Evolutionary conservation across 2,888 invertebrate genomes (phyloP).

Genomic region (Amblyjoppa fuscipennis): DNA sequence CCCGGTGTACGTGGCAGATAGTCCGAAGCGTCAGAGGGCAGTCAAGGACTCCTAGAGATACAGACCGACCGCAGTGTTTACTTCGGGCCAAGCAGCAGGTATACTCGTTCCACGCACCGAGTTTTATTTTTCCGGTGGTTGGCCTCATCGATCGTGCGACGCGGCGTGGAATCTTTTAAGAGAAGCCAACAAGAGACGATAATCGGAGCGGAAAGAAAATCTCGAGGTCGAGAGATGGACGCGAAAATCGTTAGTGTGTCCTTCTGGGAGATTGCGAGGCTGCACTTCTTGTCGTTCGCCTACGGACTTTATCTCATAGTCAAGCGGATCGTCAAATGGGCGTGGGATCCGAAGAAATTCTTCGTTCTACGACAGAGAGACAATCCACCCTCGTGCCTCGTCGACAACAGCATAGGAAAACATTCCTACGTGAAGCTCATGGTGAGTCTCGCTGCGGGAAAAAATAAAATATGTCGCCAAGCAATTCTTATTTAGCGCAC

Average conservation of each 20-base stretch:
- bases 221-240: constrained; percentile 58
- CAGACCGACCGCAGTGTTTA: background rate
- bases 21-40: background rate
- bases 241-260: constrained; percentile 86
- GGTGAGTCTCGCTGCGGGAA: constrained; percentile 83
- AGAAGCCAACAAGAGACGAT: too few species aligned
- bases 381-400: constrained; percentile 88
- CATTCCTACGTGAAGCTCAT: constrained; percentile 89
- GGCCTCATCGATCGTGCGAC: background rate
- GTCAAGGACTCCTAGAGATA: background rate
- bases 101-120: background rate
- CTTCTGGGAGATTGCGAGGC: constrained; percentile 84
- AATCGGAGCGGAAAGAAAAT: background rate
- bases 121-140: background rate
- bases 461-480: background rate
- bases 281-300: constrained; percentile 86
- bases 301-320: constrained; percentile 86
- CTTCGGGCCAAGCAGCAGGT: background rate
- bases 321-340: constrained; percentile 85
- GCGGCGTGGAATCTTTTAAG: background rate
- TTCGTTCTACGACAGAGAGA: constrained; percentile 85
- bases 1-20: background rate
- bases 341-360: constrained; percentile 86
- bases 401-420: constrained; percentile 87
- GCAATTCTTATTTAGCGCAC: background rate